Evolutionary conservation across 1,140 invertebrate species (phyloP).

Genomic region (Monochamus saltuarius): DNA sequence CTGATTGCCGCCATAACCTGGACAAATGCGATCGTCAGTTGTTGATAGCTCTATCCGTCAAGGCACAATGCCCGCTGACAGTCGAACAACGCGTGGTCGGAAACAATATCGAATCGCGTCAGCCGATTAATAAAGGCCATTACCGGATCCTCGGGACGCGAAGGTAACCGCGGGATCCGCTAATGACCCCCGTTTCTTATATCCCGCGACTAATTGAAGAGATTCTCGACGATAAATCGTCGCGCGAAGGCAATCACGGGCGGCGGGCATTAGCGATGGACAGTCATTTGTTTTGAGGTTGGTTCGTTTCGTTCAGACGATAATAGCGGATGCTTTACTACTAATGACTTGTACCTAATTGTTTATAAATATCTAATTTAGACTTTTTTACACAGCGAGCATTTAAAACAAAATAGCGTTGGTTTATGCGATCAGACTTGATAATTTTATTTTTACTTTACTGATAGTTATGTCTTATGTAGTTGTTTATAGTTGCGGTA

Average conservation of each 20-base stretch:
- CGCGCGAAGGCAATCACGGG: not conserved
- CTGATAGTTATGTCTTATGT: too few relatives aligned
- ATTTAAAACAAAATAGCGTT: too few relatives aligned
- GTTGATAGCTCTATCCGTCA: constrained; percentile 50
- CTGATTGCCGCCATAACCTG: constrained; percentile 42
- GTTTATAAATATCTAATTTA: not conserved
- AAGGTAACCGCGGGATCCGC: constrained; percentile 10
- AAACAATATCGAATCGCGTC: constrained; percentile 38
- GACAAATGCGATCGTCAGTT: constrained; percentile 46
- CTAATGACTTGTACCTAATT: constrained; percentile 1
- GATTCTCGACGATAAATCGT: constrained; percentile 1
- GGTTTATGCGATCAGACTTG: too few relatives aligned
- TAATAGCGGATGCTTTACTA: not conserved
- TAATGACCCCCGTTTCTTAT: constrained; percentile 21
- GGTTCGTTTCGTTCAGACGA: not conserved
- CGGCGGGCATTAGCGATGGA: too few relatives aligned
- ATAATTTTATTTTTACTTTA: too few relatives aligned
- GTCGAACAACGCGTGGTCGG: constrained; percentile 33
- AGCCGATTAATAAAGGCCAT: constrained; percentile 45
- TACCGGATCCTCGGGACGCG: constrained; percentile 22
- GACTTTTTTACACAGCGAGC: not conserved
- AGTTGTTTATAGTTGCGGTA: too few relatives aligned
- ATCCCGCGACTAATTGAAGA: constrained; percentile 15
- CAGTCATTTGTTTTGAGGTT: too few relatives aligned
- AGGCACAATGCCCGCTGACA: constrained; percentile 39